Evolutionary conservation across 2,888 invertebrate species (phyloP).

Genomic region (Aphodius granarius): DNA sequence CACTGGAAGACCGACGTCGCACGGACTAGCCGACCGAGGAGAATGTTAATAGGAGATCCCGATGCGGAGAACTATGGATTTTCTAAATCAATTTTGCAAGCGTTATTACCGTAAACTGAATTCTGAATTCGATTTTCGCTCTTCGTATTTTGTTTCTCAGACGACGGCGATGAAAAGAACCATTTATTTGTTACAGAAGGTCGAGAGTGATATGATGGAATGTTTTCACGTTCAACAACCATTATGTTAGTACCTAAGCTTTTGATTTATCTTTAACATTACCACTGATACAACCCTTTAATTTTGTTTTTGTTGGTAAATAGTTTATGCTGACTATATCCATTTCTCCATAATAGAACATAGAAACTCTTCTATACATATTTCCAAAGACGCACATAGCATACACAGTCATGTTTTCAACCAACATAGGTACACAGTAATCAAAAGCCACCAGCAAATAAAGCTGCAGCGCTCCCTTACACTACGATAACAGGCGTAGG

Average conservation of each 20-base stretch:
- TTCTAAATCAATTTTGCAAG: conserved; percentile 26
- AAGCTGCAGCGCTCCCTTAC: not conserved
- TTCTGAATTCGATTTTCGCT: not conserved
- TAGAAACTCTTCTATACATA: too few relatives aligned
- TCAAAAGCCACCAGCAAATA: conserved; percentile 1
- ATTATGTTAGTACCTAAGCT: not conserved
- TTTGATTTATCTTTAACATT: not conserved
- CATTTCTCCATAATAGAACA: too few relatives aligned
- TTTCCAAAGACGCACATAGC: too few relatives aligned
- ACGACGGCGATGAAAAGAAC: not conserved
- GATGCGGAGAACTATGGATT: conserved; percentile 14
- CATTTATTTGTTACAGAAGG: not conserved
- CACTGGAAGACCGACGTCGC: not conserved
- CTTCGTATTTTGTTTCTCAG: not conserved
- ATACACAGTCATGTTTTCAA: too few relatives aligned
- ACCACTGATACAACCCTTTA: too few relatives aligned
- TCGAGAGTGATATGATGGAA: not conserved
- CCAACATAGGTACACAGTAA: too few relatives aligned
- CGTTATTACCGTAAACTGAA: conserved; percentile 24
- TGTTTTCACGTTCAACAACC: not conserved
- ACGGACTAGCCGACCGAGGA: not conserved
- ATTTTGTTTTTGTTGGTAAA: too few relatives aligned
- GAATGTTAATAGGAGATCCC: conserved; percentile 23
- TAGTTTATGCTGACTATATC: too few relatives aligned
- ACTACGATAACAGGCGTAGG: not conserved